Evolutionary conservation across 2,888 invertebrate genomes (phyloP).

Genomic region (Ommatoiulus sabulosus): DNA sequence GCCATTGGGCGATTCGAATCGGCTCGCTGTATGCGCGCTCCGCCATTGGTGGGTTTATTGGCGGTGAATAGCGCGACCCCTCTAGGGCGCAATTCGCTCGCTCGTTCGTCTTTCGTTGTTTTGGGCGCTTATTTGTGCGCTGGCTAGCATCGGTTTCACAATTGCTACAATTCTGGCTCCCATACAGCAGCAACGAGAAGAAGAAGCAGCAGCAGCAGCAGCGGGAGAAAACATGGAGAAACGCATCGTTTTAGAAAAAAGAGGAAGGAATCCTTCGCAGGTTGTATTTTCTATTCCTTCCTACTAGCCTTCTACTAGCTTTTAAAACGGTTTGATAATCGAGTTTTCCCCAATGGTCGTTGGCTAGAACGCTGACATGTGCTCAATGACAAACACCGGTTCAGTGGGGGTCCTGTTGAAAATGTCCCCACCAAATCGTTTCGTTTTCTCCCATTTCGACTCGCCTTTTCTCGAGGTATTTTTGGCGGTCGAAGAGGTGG

Average conservation of each 20-base stretch:
- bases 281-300: constrained; percentile 70
- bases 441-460: neutral
- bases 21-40: neutral
- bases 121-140: constrained; percentile 20
- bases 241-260: constrained; percentile 93
- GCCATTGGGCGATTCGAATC: constrained; percentile 31
- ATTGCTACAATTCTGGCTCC: constrained; percentile 58
- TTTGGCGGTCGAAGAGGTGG: no score
- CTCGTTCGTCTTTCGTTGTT: constrained; percentile 1
- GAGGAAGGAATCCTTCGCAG: constrained; percentile 89
- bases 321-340: neutral
- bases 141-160: neutral
- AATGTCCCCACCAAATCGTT: neutral
- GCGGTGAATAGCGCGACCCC: neutral
- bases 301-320: neutral
- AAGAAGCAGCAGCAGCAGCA: constrained; percentile 3
- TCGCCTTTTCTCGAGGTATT: neutral
- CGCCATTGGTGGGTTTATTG: neutral
- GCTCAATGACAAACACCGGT: constrained; percentile 47
- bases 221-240: constrained; percentile 80
- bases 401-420: neutral
- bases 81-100: neutral
- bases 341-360: neutral
- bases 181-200: constrained; percentile 54
- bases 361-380: constrained; percentile 45